Conservation (phyloP, 2,113 vertebrate species). For the Mustela nigripes region DNA sequence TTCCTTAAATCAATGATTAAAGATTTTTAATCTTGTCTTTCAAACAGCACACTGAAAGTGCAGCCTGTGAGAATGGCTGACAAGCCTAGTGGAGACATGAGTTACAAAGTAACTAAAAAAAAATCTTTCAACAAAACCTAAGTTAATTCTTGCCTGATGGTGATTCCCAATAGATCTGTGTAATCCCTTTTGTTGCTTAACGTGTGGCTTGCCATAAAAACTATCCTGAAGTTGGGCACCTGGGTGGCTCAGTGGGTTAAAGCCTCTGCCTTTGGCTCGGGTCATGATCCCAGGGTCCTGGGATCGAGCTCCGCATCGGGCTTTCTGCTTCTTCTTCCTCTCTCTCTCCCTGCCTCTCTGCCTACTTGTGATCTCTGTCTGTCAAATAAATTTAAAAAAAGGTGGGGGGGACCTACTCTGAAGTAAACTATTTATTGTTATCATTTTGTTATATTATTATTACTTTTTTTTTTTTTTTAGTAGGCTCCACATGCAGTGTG, state of each 20-base stretch:
- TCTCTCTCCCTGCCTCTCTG: too few relatives aligned
- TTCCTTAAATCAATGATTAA: conserved; percentile 74
- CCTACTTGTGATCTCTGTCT: too few relatives aligned
- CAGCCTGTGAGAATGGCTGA: background rate
- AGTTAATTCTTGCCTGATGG: conserved; percentile 50
- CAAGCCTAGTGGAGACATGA: background rate
- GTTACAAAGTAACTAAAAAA: background rate
- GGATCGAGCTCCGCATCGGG: too few relatives aligned
- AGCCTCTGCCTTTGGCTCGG: too few relatives aligned
- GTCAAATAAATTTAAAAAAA: too few relatives aligned
- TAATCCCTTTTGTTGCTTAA: conserved; percentile 45
- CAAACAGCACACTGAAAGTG: background rate
- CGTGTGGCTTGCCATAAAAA: background rate
- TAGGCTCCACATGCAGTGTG: background rate
- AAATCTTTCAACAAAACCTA: background rate
- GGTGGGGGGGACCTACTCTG: background rate
- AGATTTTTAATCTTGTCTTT: conserved; percentile 70
- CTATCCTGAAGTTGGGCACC: background rate
- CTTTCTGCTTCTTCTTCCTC: too few relatives aligned
- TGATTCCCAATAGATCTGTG: background rate
- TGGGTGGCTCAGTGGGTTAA: too few relatives aligned
- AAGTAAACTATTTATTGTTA: conserved; percentile 43
- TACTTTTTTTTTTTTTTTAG: background rate
- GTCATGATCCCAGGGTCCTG: too few relatives aligned
- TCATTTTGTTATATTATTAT: background rate